Conservation (phyloP, 1,140 invertebrate genomes). For the Drosophila cardini region DNA sequence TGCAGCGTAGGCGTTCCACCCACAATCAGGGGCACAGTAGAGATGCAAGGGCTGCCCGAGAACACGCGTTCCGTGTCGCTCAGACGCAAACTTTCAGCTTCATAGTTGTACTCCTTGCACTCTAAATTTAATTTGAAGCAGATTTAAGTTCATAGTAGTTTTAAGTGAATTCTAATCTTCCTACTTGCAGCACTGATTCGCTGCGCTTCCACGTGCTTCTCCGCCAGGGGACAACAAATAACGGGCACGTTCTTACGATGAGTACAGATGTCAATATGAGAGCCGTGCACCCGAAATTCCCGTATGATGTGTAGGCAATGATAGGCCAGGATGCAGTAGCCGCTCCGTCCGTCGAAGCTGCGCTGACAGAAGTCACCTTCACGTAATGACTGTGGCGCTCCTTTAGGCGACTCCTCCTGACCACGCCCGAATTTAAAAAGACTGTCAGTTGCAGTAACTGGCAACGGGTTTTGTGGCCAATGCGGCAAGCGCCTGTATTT, state of each 20-base stretch:
- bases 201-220: constrained; percentile 70
- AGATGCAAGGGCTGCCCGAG: constrained; percentile 73
- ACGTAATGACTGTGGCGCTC: constrained; percentile 9
- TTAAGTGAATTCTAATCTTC: background rate
- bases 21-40: constrained; percentile 85
- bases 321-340: constrained; percentile 79
- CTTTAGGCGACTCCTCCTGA: constrained; percentile 16
- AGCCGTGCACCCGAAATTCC: constrained; percentile 76
- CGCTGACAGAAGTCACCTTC: constrained; percentile 78
- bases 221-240: constrained; percentile 78
- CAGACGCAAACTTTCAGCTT: constrained; percentile 54
- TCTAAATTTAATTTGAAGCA: constrained; percentile 47
- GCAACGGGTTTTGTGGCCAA: constrained; percentile 42
- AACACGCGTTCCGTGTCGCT: constrained; percentile 52
- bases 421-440: constrained; percentile 58
- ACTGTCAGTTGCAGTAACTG: background rate
- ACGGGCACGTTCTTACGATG: constrained; percentile 75
- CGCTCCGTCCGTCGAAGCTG: constrained; percentile 77
- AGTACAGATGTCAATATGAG: constrained; percentile 75
- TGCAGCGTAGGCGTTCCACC: constrained; percentile 85
- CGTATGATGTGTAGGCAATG: constrained; percentile 78
- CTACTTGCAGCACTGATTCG: constrained; percentile 77
- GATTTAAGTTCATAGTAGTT: background rate
- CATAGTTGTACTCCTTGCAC: constrained; percentile 76
- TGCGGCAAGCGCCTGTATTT: constrained; percentile 52